Conservation (phyloP, 2,888 invertebrate genomes). For the Disparrhopalites patrizii region DNA sequence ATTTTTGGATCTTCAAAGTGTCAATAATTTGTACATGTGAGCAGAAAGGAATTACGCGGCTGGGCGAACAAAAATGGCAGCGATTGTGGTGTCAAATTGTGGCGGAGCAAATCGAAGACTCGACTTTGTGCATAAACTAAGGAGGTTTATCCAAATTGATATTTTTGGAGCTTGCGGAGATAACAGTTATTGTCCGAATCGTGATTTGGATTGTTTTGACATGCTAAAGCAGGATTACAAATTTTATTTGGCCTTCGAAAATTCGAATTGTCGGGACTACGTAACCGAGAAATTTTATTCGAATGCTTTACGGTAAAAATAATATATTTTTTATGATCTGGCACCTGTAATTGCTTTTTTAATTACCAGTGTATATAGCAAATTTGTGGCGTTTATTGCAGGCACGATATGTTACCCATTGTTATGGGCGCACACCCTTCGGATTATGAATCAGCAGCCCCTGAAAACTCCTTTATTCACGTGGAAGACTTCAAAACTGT, state of each 20-base stretch:
- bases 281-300: background rate
- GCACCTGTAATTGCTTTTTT: no score
- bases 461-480: constrained; percentile 9
- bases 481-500: constrained; percentile 6
- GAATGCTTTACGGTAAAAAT: constrained; percentile 1
- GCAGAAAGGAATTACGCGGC: constrained; percentile 36
- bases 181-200: constrained; percentile 62
- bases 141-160: constrained; percentile 81
- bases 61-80: constrained; percentile 41
- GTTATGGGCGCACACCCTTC: constrained; percentile 2
- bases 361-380: no score
- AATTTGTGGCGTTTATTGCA: background rate
- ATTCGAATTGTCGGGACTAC: constrained; percentile 35
- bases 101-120: constrained; percentile 56
- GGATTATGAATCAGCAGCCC: constrained; percentile 6
- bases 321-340: no score
- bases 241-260: constrained; percentile 51
- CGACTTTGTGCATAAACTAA: constrained; percentile 78
- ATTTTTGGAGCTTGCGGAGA: constrained; percentile 88
- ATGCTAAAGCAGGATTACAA: constrained; percentile 48
- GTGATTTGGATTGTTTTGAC: constrained; percentile 51
- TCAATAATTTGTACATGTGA: background rate
- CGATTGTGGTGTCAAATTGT: constrained; percentile 44
- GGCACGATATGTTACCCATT: constrained; percentile 9
- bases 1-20: background rate